Evolutionary conservation across 1,140 invertebrate genomes (phyloP), one percentile per base, ranked within the genome.

Genomic region (Hyposmocoma kahamanoa): DNA sequence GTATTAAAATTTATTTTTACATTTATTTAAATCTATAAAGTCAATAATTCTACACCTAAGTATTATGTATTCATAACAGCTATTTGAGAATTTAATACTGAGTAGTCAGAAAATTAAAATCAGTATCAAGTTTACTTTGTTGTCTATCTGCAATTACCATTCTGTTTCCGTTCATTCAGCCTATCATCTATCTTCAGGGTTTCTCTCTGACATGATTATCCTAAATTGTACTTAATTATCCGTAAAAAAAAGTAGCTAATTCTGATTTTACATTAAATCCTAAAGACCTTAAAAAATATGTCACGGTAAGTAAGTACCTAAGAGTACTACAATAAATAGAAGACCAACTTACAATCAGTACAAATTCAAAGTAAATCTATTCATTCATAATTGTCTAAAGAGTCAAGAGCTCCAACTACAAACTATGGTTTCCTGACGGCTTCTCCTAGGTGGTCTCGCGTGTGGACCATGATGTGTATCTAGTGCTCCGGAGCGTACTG

Each of bases 261-360:
- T 64, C 68, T 67, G 56, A 67, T 63, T 76, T 69, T 66, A 84
- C 73, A 80, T 59, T 72, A 55, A n/a, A n/a, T n/a, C n/a, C 68
- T 79, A 76, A 66, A 56, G 21, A 62, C 71, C 62, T 79, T 77
- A 76, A 61, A 38, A 70, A 73, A 56, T 72, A 81, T 76, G 76
- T 82, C 76, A 80, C 71, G 70, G 47, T 62, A 79, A 71, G 79
- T 83, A 85, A 79, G 74, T 71, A 76, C n/a, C n/a, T n/a, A n/a
- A n/a, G n/a, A 69, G 79, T 83, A 83, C 79, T 76, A 83, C 76
- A 85, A 83, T 83, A 83, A 85, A 80, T 85, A 85, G 68, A 72
- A 68, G 66, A 77, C 62, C 59, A 75, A 72, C 71, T 77, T 84
- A 85, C 76, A 83, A 72, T 84, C 74, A 83, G 76, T 81, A 82